Base-by-base conservation (phyloP, 2,797 vertebrate genomes). In the Fratercula arctica region DNA sequence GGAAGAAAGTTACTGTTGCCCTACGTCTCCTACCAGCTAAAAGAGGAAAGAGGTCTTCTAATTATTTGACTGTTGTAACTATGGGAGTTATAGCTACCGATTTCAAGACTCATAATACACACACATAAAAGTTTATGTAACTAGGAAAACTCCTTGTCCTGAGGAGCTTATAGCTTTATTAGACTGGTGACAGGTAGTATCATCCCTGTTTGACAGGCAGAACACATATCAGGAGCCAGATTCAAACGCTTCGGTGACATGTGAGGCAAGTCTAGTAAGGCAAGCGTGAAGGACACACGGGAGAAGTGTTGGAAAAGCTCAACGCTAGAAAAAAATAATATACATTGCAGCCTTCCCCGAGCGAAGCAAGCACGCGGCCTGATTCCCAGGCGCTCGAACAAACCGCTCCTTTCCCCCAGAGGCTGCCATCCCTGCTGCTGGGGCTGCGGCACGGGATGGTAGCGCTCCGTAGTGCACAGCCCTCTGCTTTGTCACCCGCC, bases 391-490 rank as follows among this genome's bases (percentile, higher is more conserved):
- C 63, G 28, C 37, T 29, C 8, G 41, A 43, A 48, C 19, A 28
- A 61, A 28, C 21, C 6, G 24, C 46, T 74, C 35, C 41, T 80
- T 64, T 50, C 15, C 31, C n/a, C 20, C 25, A 20, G 20, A 31
- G 48, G 8, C 45, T 69, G 37, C 28, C 17, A 2, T 12, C 31
- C 43, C 43, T 70, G 45, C 39, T 37, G 35, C 77, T 25, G 28
- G 51, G 53, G 21, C 17, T 35, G 74, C 6, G 10, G 79, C 19
- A 7, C 2, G 12, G 69, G 19, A 35, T 15, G 45, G 67, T 31
- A 0, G 1, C n/a, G 11, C 20, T 13, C 43, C 18, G 3, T 7
- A 10, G 39, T 0, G 7, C 35, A 17, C 26, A 57, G 43, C 16
- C 3, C 45, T 16, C 4, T 13, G 63, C 75, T 73, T 41, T 15